Evolutionary conservation across 2,888 invertebrate species (phyloP).

Genomic region (Ceraclea dissimilis): DNA sequence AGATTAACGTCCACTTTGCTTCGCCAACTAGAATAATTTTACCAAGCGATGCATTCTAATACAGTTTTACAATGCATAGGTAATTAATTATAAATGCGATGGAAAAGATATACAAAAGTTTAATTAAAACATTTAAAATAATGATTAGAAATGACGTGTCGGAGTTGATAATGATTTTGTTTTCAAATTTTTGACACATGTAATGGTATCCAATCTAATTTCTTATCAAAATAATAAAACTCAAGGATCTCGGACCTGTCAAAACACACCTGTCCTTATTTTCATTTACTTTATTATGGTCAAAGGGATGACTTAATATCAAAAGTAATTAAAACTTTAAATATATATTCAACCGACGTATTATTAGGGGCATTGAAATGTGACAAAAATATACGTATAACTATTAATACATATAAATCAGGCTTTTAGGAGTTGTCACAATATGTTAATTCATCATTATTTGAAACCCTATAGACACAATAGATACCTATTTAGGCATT

Average conservation of each 20-base stretch:
- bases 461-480: no score
- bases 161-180: neutral
- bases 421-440: no score
- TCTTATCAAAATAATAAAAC: neutral
- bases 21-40: no score
- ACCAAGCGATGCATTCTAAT: no score
- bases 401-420: no score
- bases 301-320: neutral
- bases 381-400: no score
- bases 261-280: neutral
- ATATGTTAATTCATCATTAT: no score
- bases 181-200: slow-evolving; percentile 1
- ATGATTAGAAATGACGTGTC: slow-evolving; percentile 1
- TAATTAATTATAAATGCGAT: neutral
- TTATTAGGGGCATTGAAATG: no score
- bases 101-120: neutral
- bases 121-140: slow-evolving; percentile 1
- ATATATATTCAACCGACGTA: neutral
- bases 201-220: neutral
- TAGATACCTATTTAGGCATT: no score
- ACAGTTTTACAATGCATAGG: no score
- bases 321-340: neutral
- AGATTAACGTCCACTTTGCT: no score
- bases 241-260: neutral
- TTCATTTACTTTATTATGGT: neutral